Conservation (phyloP, 2,888 invertebrate species). For the Drosophila anomalata region DNA sequence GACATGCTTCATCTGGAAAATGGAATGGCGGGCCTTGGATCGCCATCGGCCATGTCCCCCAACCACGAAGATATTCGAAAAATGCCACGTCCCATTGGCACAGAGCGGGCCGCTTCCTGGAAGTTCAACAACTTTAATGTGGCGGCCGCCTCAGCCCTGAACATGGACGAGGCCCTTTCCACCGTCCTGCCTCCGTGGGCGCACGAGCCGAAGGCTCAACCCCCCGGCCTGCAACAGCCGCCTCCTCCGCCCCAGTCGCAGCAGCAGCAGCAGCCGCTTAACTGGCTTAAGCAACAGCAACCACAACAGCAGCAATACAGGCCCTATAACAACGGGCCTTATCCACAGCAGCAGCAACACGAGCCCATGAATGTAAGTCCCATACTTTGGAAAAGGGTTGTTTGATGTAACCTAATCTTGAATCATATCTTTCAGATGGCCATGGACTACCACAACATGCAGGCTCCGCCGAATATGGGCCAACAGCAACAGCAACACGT, state of each 20-base stretch:
- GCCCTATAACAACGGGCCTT: slow-evolving; percentile 76
- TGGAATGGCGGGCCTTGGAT: slow-evolving; percentile 78
- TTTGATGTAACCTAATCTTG: neutral
- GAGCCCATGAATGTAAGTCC: slow-evolving; percentile 71
- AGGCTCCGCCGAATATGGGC: slow-evolving; percentile 75
- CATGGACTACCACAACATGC: slow-evolving; percentile 82
- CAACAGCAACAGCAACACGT: slow-evolving; percentile 73
- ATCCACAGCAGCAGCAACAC: slow-evolving; percentile 81
- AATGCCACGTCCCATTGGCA: slow-evolving; percentile 90
- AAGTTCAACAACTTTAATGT: slow-evolving; percentile 82
- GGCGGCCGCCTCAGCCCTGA: slow-evolving; percentile 48
- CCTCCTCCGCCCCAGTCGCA: slow-evolving; percentile 60
- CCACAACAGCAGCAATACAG: slow-evolving; percentile 78
- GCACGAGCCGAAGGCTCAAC: slow-evolving; percentile 64
- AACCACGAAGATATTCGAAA: slow-evolving; percentile 84
- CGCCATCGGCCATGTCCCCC: slow-evolving; percentile 84
- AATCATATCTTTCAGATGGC: slow-evolving; percentile 67
- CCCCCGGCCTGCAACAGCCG: slow-evolving; percentile 59
- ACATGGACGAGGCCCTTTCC: slow-evolving; percentile 66
- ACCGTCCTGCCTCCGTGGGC: slow-evolving; percentile 61
- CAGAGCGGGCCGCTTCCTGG: slow-evolving; percentile 87
- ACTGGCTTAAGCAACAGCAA: slow-evolving; percentile 79
- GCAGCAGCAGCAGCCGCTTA: slow-evolving; percentile 72
- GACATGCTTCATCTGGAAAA: slow-evolving; percentile 83
- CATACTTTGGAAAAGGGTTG: neutral